Conservation (phyloP, 2,797 vertebrate genomes). For the Heliangelus exortis region DNA sequence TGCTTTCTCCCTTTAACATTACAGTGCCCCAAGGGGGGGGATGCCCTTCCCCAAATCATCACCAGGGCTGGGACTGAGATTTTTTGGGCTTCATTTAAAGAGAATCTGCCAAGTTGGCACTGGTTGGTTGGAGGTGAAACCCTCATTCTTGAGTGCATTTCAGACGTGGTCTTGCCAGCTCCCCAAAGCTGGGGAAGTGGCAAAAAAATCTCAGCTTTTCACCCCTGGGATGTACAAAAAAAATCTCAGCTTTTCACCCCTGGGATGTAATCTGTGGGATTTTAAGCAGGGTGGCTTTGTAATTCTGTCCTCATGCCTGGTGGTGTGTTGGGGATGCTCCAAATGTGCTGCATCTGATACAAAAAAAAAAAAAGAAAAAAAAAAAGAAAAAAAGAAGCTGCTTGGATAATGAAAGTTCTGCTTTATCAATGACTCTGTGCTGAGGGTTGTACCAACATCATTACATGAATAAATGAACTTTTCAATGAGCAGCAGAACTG, state of each 20-base stretch:
- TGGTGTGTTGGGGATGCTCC: background rate
- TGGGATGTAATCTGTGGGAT: background rate
- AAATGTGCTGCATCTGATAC: background rate
- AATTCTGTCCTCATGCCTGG: background rate
- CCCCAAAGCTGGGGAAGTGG: background rate
- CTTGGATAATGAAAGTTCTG: too few relatives aligned
- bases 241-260: rapidly evolving
- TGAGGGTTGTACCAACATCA: background rate
- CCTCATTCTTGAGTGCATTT: background rate
- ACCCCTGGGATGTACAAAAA: rapidly evolving
- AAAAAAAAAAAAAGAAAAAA: too few relatives aligned
- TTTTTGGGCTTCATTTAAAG: too few relatives aligned
- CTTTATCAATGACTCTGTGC: background rate
- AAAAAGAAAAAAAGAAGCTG: too few relatives aligned
- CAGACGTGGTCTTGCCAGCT: rapidly evolving
- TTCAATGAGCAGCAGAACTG: background rate
- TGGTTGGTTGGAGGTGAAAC: rapidly evolving
- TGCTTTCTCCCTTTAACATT: background rate
- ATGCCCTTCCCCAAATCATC: background rate
- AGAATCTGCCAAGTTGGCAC: too few relatives aligned
- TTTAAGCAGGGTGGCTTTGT: background rate
- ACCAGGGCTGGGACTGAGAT: too few relatives aligned
- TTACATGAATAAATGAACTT: background rate
- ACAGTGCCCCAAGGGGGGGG: background rate
- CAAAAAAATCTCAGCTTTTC: background rate